Evolutionary conservation across 2,113 vertebrate genomes (phyloP), one percentile per base, ranked within the genome.

Genomic region (Xyrauchen texanus): DNA sequence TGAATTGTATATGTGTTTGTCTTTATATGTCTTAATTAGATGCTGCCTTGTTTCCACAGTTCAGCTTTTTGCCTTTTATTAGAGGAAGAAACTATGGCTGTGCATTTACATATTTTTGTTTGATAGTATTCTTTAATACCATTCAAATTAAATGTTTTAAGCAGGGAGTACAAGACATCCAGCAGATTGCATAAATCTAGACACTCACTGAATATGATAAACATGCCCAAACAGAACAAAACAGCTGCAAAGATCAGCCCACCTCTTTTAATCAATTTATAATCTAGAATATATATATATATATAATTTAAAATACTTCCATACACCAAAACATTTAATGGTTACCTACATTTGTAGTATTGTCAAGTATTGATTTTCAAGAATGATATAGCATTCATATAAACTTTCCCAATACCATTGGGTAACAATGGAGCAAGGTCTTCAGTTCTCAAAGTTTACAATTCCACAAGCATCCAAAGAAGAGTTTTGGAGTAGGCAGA

Each of bases 201-300:
- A 8, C 16, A 68, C 95, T 94, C 79, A 96, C 95, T 92, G 87
- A 96, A 91, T 69, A 96, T 90, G 75, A 96, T 89, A 76, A 92
- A 83, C 12, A 96, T 91, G 10, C 95, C 95, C 8, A 95, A 4
- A 1, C 93, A 57, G 80, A 96, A 96, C 16, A 93, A 90, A 79
- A 94, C 90, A 0, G 88, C 86, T 0, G 95, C 94, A 0, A 96
- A 95, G 86, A 96, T 94, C 74, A 96, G 91, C 9, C 95, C 95
- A 58, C 94, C 95, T 0, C 89, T 90, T 66, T 95, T 92, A 81
- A 96, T 70, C 7, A 90, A 85, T 64, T 94, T 91, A 7, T 96
- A 96, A 84, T 96, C 95, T 89, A 10, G 49, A 15, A 53, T n/a
- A 53, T 64, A 84, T 66, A 71, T 12, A 74, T 44, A 78, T 55